phyloP scores from a whole-genome alignment of 1,140 invertebrate genomes.

The Tetraneura akinire region DNA sequence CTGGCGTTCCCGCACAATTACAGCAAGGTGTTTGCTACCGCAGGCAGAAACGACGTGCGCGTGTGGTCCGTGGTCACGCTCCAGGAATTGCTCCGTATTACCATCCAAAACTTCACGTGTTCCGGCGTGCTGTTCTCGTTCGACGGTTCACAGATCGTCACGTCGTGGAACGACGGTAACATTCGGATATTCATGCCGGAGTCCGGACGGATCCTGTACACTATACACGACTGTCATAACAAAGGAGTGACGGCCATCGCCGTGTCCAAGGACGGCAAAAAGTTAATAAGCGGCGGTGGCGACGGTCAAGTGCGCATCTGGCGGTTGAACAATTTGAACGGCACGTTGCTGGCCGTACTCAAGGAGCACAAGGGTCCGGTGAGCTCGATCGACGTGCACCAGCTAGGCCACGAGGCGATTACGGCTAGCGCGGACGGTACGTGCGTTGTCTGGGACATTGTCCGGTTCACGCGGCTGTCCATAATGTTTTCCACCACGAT shows the following conservation, averaged over 20 bases:
- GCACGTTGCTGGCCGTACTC: conserved; percentile 69
- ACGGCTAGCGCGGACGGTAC: conserved; percentile 87
- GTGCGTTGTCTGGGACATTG: conserved; percentile 87
- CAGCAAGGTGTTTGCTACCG: conserved; percentile 83
- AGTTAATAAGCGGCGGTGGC: conserved; percentile 81
- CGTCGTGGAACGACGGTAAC: conserved; percentile 84
- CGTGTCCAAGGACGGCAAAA: conserved; percentile 68
- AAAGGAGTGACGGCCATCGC: conserved; percentile 81
- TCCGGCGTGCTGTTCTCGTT: conserved; percentile 73
- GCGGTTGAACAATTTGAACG: conserved; percentile 66
- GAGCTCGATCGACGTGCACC: conserved; percentile 76
- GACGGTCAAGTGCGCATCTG: conserved; percentile 84
- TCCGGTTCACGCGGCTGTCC: conserved; percentile 67
- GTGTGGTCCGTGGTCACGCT: conserved; percentile 77
- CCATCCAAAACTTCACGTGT: conserved; percentile 83
- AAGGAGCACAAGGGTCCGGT: conserved; percentile 89
- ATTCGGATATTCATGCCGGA: conserved; percentile 83
- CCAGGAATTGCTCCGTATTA: conserved; percentile 79
- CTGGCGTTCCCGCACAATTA: conserved; percentile 79
- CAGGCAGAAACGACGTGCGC: conserved; percentile 78
- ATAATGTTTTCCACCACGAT: conserved; percentile 85
- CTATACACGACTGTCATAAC: conserved; percentile 82
- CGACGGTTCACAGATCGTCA: conserved; percentile 69
- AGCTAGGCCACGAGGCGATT: conserved; percentile 75
- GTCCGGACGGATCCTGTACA: conserved; percentile 75